These are phyloP conservation scores for Eurystomus glaucurus DNA, from an alignment of 2,797 vertebrate species.

Conservation along the genomic window DNA sequence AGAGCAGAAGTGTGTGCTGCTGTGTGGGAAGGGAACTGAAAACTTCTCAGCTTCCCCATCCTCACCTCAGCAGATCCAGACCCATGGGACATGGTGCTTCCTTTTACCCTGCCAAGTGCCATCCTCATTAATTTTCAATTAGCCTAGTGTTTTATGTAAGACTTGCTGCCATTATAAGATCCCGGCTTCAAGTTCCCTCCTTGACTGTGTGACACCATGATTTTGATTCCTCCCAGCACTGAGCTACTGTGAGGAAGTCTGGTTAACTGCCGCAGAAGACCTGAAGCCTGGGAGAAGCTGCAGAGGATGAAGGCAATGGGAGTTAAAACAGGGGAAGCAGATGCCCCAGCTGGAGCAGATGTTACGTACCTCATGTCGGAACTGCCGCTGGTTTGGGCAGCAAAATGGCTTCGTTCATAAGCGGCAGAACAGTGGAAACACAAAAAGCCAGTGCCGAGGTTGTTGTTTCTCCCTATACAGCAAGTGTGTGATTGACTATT, in stretches of 20 bases:
- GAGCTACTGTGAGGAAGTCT: not conserved
- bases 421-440: not conserved
- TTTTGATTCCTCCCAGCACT: not conserved
- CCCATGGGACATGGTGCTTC: not conserved
- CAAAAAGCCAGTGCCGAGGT: fast-evolving
- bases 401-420: not conserved
- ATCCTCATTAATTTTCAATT: not conserved
- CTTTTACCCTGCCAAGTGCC: fast-evolving
- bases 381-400: not conserved
- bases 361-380: fast-evolving
- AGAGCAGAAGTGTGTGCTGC: not conserved
- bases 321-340: not conserved
- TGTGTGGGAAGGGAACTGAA: slow-evolving; percentile 4
- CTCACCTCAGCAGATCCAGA: not conserved
- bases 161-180: not conserved
- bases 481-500: not conserved
- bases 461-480: not conserved
- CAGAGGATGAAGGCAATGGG: not conserved
- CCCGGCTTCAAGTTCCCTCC: not conserved
- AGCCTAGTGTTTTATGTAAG: not conserved
- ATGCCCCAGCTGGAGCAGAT: not conserved
- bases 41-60: not conserved
- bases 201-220: not conserved
- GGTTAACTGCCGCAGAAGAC: not conserved
- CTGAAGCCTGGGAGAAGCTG: not conserved